phyloP scores from a whole-genome alignment of 1,140 invertebrate genomes.

The Ephestia elutella region DNA sequence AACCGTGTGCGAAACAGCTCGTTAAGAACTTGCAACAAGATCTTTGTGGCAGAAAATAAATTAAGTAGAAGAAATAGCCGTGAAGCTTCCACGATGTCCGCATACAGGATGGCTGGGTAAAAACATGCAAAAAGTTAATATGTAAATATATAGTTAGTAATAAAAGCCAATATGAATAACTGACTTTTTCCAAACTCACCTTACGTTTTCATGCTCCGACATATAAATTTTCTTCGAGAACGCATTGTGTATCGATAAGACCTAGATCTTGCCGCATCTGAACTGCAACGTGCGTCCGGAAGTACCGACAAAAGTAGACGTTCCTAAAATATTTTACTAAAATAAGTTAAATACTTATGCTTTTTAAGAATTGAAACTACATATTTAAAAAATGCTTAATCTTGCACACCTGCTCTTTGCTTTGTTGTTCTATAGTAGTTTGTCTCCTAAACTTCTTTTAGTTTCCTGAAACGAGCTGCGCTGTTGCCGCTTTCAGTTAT shows the following conservation, averaged over 20 bases:
- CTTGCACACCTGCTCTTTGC: constrained; percentile 86
- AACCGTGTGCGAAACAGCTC: constrained; percentile 95
- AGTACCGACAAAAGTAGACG: constrained; percentile 91
- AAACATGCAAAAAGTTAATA: constrained; percentile 11
- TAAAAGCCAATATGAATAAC: constrained; percentile 5
- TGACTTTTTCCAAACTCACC: constrained; percentile 71
- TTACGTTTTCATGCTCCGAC: constrained; percentile 97
- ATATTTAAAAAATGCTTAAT: neutral
- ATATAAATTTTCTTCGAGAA: constrained; percentile 99
- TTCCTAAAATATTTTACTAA: constrained; percentile 79
- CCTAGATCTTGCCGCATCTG: constrained; percentile 95
- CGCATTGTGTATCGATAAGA: constrained; percentile 88
- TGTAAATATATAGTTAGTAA: constrained; percentile 19
- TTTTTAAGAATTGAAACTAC: neutral
- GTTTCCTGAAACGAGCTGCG: constrained; percentile 92
- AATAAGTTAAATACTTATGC: neutral
- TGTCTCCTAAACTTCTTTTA: constrained; percentile 92
- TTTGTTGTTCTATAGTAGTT: constrained; percentile 95
- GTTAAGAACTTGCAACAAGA: constrained; percentile 93
- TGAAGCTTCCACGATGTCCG: constrained; percentile 96
- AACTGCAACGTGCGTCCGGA: constrained; percentile 94
- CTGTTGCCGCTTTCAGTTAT: constrained; percentile 90
- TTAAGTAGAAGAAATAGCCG: constrained; percentile 96
- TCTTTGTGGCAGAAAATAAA: constrained; percentile 94
- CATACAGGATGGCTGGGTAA: constrained; percentile 86